phyloP scores from a whole-genome alignment of 2,797 vertebrate species.

The Spheniscus humboldti region DNA sequence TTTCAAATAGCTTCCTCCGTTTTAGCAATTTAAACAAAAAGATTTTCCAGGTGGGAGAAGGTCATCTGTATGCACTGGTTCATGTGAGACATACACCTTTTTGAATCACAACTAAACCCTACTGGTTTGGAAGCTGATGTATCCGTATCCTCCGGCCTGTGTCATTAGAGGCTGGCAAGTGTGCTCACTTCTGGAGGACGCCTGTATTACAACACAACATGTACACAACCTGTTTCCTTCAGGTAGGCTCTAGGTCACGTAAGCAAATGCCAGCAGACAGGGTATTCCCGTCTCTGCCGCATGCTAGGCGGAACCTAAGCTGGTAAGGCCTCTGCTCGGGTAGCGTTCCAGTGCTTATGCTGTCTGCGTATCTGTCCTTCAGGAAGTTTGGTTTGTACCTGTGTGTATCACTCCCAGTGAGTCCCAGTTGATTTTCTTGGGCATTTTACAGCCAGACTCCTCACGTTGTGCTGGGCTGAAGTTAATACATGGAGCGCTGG shows the following conservation, averaged over 20 bases:
- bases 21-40: not conserved
- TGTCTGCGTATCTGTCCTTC: not conserved
- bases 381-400: not conserved
- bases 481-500: not conserved
- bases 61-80: not conserved
- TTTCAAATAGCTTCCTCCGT: not conserved
- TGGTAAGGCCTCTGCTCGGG: not conserved
- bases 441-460: not conserved
- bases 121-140: not conserved
- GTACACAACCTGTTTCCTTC: not conserved
- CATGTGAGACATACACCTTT: not conserved
- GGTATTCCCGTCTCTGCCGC: not conserved
- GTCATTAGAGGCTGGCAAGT: not conserved
- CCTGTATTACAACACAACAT: not conserved
- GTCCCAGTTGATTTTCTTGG: not conserved
- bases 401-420: not conserved
- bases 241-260: not conserved
- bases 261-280: not conserved
- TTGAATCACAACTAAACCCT: not conserved
- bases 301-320: not conserved
- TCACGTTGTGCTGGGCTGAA: not conserved
- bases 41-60: not conserved
- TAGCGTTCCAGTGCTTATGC: not conserved
- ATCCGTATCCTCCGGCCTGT: accelerated
- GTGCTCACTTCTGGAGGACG: not conserved